Evolutionary conservation across 2,888 invertebrate genomes (phyloP).

Genomic region (Apamea crenata): DNA sequence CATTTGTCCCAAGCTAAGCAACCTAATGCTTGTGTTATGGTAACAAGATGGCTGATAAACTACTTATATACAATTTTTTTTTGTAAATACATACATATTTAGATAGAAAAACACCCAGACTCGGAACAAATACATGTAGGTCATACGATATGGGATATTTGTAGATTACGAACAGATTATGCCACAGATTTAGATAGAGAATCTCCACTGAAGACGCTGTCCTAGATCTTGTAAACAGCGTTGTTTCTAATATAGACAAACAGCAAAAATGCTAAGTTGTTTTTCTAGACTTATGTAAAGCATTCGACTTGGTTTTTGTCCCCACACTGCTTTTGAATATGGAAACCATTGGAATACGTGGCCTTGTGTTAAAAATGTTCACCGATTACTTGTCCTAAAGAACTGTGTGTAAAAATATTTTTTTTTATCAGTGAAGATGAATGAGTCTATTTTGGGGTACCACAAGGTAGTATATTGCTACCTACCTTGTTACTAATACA

Average conservation of each 20-base stretch:
- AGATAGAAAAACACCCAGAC: too few relatives aligned
- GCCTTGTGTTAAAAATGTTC: not conserved
- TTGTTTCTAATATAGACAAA: not conserved
- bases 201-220: not conserved
- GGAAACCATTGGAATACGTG: not conserved
- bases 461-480: not conserved
- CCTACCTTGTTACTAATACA: not conserved
- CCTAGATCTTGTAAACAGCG: not conserved
- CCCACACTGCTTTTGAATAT: not conserved
- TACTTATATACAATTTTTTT: too few relatives aligned
- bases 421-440: too few relatives aligned
- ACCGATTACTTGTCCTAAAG: not conserved
- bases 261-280: not conserved
- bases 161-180: not conserved
- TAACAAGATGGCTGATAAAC: too few relatives aligned
- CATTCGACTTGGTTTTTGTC: not conserved
- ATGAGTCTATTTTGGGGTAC: not conserved
- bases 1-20: too few relatives aligned
- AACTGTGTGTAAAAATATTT: not conserved
- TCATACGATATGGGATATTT: constrained; percentile 2
- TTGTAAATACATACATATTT: too few relatives aligned
- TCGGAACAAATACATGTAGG: too few relatives aligned
- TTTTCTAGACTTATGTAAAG: not conserved
- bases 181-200: too few relatives aligned
- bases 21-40: too few relatives aligned